A percentile compares a stretch with the other conserved stretches of the same genome.
Conservation (phyloP, 2,113 vertebrate species). For the Centropus unirufus region DNA sequence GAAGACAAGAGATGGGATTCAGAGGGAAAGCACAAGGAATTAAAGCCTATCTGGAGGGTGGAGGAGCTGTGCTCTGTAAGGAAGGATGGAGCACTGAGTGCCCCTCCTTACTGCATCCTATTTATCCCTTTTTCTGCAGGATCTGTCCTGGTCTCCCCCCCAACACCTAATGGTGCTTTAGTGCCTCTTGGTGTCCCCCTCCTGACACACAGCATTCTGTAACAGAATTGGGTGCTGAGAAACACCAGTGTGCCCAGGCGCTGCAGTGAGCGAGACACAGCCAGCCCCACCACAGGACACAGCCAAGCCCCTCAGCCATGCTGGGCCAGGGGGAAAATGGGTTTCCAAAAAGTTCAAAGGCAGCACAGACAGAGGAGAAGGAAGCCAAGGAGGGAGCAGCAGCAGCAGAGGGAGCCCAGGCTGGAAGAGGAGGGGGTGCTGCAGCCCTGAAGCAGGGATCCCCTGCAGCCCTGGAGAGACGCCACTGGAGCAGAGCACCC, state of each 20-base stretch:
- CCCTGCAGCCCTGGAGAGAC: too few species aligned
- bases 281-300: too few species aligned
- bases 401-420: too few species aligned
- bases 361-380: too few species aligned
- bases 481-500: too few species aligned
- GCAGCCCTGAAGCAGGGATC: too few species aligned
- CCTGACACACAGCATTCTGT: background rate
- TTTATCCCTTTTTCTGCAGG: background rate
- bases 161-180: background rate
- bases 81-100: background rate
- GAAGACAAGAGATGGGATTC: fast-evolving
- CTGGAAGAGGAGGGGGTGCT: too few species aligned
- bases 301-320: too few species aligned
- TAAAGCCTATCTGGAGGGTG: background rate
- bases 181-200: background rate
- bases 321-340: too few species aligned
- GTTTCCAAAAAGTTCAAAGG: too few species aligned
- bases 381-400: too few species aligned
- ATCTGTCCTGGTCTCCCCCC: background rate
- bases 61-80: background rate
- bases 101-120: background rate
- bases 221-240: too few species aligned
- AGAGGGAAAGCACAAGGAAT: background rate
- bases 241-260: background rate
- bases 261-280: background rate